phyloP scores from a whole-genome alignment of 2,888 invertebrate species.

The Chrysolina oricalcia region DNA sequence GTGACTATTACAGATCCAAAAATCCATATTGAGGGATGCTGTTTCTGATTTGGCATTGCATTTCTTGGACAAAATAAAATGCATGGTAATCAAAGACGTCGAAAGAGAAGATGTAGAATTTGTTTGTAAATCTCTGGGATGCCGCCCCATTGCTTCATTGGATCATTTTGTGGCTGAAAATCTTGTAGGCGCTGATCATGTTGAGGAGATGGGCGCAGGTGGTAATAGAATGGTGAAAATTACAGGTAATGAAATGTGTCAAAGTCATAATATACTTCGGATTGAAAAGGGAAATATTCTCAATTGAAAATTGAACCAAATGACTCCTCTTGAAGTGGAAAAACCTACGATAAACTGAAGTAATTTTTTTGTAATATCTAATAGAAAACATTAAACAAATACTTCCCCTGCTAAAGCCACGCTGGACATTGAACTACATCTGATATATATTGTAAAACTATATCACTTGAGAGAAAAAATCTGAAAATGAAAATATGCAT shows the following conservation, averaged over 20 bases:
- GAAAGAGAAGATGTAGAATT: conserved; percentile 99
- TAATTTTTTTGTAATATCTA: too few relatives aligned
- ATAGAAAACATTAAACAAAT: too few relatives aligned
- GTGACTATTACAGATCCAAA: conserved; percentile 72
- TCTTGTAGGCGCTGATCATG: conserved; percentile 92
- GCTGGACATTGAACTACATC: too few relatives aligned
- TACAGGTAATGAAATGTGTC: conserved; percentile 61
- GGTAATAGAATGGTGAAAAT: conserved; percentile 91
- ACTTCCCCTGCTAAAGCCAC: too few relatives aligned
- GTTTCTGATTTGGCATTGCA: conserved; percentile 97
- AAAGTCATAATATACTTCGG: background rate
- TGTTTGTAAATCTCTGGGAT: conserved; percentile 94
- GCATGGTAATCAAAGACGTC: conserved; percentile 97
- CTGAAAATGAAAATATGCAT: too few relatives aligned
- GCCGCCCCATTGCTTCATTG: conserved; percentile 97
- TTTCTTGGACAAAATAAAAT: conserved; percentile 98
- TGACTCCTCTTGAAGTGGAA: too few relatives aligned
- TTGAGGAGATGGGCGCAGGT: conserved; percentile 93
- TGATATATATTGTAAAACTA: too few relatives aligned
- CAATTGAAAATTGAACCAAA: too few relatives aligned
- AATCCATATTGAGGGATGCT: conserved; percentile 91
- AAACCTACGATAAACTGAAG: too few relatives aligned
- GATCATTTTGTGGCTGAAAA: conserved; percentile 97
- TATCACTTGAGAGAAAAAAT: too few relatives aligned
- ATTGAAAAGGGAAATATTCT: too few relatives aligned